Evolutionary conservation across 2,797 vertebrate species (phyloP), one percentile per base, ranked within the genome.

Genomic region (Sternotherus odoratus): DNA sequence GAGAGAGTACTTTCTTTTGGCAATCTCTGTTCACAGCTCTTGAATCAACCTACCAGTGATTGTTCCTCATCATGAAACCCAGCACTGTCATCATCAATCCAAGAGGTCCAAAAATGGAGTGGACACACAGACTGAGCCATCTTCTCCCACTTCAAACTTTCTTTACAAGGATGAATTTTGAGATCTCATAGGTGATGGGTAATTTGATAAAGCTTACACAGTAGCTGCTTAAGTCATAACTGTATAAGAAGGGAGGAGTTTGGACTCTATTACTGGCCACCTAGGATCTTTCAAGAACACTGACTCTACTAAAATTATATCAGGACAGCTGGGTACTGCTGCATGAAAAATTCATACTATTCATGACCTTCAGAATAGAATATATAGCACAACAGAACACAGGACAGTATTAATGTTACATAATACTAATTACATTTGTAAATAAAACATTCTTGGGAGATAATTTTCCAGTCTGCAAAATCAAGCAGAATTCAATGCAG

Each of bases 61-160:
- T 87, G 53, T 85, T 81, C 5, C 60, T 23, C 54, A 82, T 5
- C 0, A 80, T 13, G 11, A 77, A 36, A 43, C 79, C 48, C 23
- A 46, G 4, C 9, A 28, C 8, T 2, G 56, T 88, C 54, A 56
- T 23, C 75, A 30, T 51, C 53, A 86, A 28, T 36, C 46, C 30
- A 48, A 23, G 2, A 82, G 0, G 0, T 53, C 78, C 57, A 89
- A 75, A 90, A 88, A 6, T 3, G 2, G 24, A 43, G 0, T 9
- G 48, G n/a, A 30, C 46, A 3, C 12, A 12, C n/a, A 82, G 51
- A 46, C 39, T 48, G 28, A 83, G 43, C 24, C 72, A 75, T 28
- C 72, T 46, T 75, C 24, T 74, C 72, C 54, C 15, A n/a, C 10
- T 15, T n/a, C 83, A 36, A 86, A 7, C 26, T 91, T 4, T 77